Evolutionary conservation across 2,797 vertebrate species (phyloP).

Genomic region (Okamejei kenojei): DNA sequence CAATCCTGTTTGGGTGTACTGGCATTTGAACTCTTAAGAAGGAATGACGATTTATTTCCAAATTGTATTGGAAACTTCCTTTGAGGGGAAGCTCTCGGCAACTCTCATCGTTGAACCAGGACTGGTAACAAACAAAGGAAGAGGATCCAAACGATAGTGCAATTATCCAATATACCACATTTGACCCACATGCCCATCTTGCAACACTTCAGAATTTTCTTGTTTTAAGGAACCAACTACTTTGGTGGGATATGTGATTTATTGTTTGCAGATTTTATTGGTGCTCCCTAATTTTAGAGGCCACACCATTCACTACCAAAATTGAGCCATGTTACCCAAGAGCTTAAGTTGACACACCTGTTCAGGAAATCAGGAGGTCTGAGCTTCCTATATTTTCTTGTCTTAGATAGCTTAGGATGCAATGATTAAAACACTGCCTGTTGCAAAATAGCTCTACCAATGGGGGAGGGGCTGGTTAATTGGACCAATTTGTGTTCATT

Average conservation of each 20-base stretch:
- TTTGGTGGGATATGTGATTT: neutral
- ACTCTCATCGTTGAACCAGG: neutral
- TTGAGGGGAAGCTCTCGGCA: neutral
- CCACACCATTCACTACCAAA: neutral
- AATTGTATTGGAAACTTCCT: neutral
- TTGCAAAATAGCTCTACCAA: neutral
- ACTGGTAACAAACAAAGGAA: neutral
- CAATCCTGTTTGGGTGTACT: too few species aligned
- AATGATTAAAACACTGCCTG: neutral
- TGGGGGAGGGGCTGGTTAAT: neutral
- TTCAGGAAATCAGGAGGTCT: neutral
- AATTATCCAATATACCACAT: neutral
- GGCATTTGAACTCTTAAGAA: too few species aligned
- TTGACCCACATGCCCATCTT: neutral
- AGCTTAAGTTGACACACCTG: neutral
- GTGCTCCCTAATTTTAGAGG: neutral
- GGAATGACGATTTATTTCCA: too few species aligned
- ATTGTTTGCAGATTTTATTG: neutral
- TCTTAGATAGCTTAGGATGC: neutral
- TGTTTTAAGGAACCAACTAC: neutral
- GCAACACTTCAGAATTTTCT: neutral
- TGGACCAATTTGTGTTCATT: slow-evolving; percentile 1
- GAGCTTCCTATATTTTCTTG: neutral
- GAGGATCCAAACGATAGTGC: neutral
- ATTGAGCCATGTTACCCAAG: neutral